Percentiles rank a stretch among this genome's conserved stretches.
Evolutionary conservation across 2,797 vertebrate species (phyloP).

Genomic region (Hydrocynus forskahlii): DNA sequence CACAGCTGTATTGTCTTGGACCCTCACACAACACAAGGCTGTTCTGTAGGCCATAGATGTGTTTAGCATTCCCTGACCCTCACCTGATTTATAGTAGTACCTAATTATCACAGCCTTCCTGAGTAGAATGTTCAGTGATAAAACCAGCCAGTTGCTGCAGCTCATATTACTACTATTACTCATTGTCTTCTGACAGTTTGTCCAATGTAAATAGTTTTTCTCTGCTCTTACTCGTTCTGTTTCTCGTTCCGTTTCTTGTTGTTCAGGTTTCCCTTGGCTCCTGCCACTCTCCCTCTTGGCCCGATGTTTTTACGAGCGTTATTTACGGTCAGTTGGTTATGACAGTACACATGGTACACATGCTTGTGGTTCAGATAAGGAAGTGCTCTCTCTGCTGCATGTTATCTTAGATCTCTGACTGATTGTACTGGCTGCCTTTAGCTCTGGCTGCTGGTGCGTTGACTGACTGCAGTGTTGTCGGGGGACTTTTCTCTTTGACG

Average conservation of each 20-base stretch:
- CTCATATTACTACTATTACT: too few relatives aligned
- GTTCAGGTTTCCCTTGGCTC: neutral
- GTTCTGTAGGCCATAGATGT: too few relatives aligned
- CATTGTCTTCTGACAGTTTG: neutral
- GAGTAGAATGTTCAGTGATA: too few relatives aligned
- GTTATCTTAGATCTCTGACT: conserved; percentile 42
- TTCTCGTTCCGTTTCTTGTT: neutral
- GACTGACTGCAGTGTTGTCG: conserved; percentile 16
- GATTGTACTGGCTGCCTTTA: conserved; percentile 25
- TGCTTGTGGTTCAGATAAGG: conserved; percentile 41
- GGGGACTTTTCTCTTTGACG: conserved; percentile 37
- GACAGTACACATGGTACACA: conserved; percentile 35
- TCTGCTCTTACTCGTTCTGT: neutral
- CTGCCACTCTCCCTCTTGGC: neutral
- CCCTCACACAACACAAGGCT: too few relatives aligned
- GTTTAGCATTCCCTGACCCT: too few relatives aligned
- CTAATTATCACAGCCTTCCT: too few relatives aligned
- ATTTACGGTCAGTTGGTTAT: conserved; percentile 35
- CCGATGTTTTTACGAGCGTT: conserved; percentile 2
- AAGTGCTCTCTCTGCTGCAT: conserved; percentile 2
- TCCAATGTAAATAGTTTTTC: neutral
- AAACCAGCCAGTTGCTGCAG: too few relatives aligned
- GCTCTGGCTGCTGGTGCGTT: neutral
- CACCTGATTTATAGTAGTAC: too few relatives aligned
- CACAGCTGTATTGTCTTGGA: too few relatives aligned